phyloP scores from a whole-genome alignment of 1,140 invertebrate species.

The Drosophila lacteicornis region DNA sequence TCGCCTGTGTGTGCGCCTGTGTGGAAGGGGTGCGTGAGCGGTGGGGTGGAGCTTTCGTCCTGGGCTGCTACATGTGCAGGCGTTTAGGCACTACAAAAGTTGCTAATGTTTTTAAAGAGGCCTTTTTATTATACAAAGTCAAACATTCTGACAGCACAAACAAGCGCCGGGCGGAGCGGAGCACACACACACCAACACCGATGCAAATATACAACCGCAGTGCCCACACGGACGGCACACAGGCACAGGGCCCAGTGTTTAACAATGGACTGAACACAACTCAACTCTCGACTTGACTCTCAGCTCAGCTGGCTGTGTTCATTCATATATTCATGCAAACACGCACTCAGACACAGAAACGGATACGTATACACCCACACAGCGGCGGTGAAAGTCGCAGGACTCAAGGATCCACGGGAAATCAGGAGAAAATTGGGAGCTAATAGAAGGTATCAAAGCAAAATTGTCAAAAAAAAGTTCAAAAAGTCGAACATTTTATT shows the following conservation, averaged over 20 bases:
- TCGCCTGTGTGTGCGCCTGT: slow-evolving; percentile 20
- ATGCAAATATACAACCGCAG: slow-evolving; percentile 38
- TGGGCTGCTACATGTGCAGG: slow-evolving; percentile 61
- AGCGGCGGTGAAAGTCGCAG: slow-evolving; percentile 20
- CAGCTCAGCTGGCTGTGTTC: slow-evolving; percentile 62
- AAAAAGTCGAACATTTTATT: neutral
- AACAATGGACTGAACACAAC: slow-evolving; percentile 70
- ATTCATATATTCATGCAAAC: slow-evolving; percentile 70
- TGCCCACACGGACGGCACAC: slow-evolving; percentile 20
- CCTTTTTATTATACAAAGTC: slow-evolving; percentile 84
- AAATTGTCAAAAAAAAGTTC: no score
- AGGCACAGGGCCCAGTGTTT: slow-evolving; percentile 41
- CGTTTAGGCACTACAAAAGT: slow-evolving; percentile 81
- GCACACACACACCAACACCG: slow-evolving; percentile 29
- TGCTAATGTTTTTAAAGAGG: slow-evolving; percentile 84
- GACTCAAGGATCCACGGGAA: neutral
- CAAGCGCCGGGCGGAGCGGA: slow-evolving; percentile 40
- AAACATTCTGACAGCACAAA: slow-evolving; percentile 75
- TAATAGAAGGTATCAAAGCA: neutral
- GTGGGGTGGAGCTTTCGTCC: slow-evolving; percentile 8
- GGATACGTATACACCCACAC: slow-evolving; percentile 21
- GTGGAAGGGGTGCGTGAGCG: neutral
- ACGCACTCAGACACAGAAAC: slow-evolving; percentile 32
- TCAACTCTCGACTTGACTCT: slow-evolving; percentile 61
- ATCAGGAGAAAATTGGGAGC: neutral